A percentile compares a stretch with the other conserved stretches of the same genome.
phyloP scores from a whole-genome alignment of 2,888 invertebrate genomes.

The Cataglyphis cursor region DNA sequence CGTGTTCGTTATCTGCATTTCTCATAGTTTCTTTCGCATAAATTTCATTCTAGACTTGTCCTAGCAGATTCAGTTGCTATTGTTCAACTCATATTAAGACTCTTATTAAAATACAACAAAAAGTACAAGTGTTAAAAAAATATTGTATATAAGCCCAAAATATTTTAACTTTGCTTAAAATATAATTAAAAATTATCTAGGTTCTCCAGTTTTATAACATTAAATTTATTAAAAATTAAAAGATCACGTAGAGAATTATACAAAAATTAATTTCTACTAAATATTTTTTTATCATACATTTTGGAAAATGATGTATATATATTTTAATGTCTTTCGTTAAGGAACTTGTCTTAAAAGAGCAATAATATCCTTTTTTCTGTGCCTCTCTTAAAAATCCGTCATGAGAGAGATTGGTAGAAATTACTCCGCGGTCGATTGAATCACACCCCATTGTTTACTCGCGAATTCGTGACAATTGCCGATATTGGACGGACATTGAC shows the following conservation, averaged over 20 bases:
- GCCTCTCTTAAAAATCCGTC: not conserved
- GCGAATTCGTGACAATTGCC: slow-evolving; percentile 59
- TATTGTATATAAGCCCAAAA: not conserved
- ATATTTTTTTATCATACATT: not conserved
- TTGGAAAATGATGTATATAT: not conserved
- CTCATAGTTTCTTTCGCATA: not conserved
- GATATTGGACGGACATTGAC: slow-evolving; percentile 44
- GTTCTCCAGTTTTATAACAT: not conserved
- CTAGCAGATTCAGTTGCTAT: not conserved
- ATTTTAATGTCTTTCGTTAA: not conserved
- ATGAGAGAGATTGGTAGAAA: slow-evolving; percentile 48
- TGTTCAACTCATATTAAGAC: not conserved
- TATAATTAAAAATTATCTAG: not conserved
- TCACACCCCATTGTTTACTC: slow-evolving; percentile 43
- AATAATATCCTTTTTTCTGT: not conserved
- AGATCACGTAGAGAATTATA: not conserved
- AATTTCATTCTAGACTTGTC: not conserved
- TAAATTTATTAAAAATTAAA: not conserved
- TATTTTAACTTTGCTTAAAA: not conserved
- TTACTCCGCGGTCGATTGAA: slow-evolving; percentile 66
- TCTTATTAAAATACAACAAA: not conserved
- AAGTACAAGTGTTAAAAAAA: slow-evolving; percentile 3
- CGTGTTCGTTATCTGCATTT: not conserved
- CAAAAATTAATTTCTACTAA: not conserved
- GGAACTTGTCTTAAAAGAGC: not conserved